Percentiles rank a stretch among this genome's conserved stretches.
Evolutionary conservation across 64 coral and sea anemone genomes (phyloP).

Genomic region (Porites australiensis): DNA sequence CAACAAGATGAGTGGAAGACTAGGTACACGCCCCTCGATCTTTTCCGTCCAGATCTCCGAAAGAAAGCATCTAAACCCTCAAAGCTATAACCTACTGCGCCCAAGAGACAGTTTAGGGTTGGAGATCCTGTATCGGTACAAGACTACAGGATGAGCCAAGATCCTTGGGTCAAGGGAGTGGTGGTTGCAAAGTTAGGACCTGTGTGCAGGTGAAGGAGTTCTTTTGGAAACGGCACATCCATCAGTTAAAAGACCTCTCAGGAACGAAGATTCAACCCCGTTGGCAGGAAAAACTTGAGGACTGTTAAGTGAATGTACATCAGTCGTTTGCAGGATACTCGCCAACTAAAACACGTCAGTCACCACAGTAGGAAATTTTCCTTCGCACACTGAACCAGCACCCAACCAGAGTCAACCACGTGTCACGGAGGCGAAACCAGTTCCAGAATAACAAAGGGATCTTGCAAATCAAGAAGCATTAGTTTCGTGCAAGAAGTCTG

Average conservation of each 20-base stretch:
- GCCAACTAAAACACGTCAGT: too few relatives aligned
- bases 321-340: not conserved
- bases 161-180: conserved; percentile 15
- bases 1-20: conserved; percentile 27
- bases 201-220: not conserved
- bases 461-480: not conserved
- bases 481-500: not conserved
- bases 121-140: conserved; percentile 32
- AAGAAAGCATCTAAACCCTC: conserved; percentile 5
- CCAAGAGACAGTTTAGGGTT: conserved; percentile 25
- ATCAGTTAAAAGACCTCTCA: not conserved
- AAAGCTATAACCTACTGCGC: not conserved
- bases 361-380: too few relatives aligned
- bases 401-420: too few relatives aligned
- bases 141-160: conserved; percentile 32
- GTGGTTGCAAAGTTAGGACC: conserved; percentile 14
- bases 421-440: too few relatives aligned
- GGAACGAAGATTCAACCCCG: not conserved
- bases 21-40: conserved; percentile 38
- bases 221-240: conserved; percentile 13
- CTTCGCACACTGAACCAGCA: too few relatives aligned
- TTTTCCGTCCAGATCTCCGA: conserved; percentile 27
- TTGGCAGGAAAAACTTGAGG: not conserved
- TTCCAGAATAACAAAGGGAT: too few relatives aligned
- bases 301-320: not conserved